These are phyloP conservation scores for Mystacornis crossleyi DNA, from an alignment of 2,113 vertebrate genomes.

Conservation along the genomic window DNA sequence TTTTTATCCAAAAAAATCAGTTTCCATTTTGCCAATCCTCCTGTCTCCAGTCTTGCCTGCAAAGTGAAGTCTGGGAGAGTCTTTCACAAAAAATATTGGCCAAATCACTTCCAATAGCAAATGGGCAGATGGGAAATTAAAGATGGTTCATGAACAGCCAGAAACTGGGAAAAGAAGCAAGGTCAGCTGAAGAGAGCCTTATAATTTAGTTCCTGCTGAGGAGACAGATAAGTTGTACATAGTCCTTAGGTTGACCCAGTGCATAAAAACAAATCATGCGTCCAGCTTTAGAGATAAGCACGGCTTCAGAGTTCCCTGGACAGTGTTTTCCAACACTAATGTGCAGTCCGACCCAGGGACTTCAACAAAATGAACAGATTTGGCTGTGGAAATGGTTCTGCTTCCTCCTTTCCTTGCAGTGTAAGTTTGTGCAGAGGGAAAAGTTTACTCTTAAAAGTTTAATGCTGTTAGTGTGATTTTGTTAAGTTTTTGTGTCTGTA, in stretches of 20 bases:
- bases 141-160: neutral
- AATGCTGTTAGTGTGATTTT: neutral
- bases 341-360: neutral
- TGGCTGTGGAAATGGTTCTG: neutral
- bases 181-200: neutral
- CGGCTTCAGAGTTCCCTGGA: neutral
- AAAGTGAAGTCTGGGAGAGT: neutral
- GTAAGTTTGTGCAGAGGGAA: neutral
- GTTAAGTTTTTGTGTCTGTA: neutral
- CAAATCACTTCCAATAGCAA: neutral
- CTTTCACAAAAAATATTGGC: neutral
- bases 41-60: neutral
- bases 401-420: neutral
- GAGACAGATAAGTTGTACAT: neutral
- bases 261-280: conserved; percentile 12
- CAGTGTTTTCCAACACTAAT: conserved; percentile 5
- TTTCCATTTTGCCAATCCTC: neutral
- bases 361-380: neutral
- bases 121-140: neutral
- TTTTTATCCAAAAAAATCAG: neutral
- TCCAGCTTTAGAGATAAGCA: conserved; percentile 25
- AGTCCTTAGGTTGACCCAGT: neutral
- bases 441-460: neutral
- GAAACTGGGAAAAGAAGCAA: neutral
- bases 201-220: neutral